phyloP scores from a whole-genome alignment of 2,797 vertebrate genomes.

The Mareca penelope region DNA sequence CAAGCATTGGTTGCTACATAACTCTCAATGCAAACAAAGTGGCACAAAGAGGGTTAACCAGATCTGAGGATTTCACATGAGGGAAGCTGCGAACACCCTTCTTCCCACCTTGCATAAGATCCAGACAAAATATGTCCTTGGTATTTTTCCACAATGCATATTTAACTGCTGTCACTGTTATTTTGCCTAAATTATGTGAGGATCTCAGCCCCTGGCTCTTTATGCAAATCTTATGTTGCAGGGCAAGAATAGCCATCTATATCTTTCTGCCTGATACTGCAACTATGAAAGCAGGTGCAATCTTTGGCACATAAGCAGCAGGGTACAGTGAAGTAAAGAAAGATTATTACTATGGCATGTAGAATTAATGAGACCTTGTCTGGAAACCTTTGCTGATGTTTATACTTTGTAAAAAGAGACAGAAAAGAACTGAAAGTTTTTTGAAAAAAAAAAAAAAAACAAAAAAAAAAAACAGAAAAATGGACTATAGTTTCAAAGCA shows the following conservation, averaged over 20 bases:
- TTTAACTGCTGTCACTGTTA: background rate
- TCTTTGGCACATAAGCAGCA: slow-evolving; percentile 34
- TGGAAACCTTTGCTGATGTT: background rate
- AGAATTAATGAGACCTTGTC: slow-evolving; percentile 42
- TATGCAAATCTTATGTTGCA: background rate
- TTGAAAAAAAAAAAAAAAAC: no score
- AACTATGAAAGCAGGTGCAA: slow-evolving; percentile 1
- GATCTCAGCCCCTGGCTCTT: background rate
- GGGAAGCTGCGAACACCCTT: background rate
- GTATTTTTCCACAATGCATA: background rate
- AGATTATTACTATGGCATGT: slow-evolving; percentile 12
- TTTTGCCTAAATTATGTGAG: background rate
- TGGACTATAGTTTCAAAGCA: background rate
- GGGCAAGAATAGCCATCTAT: background rate
- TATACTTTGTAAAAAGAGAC: background rate
- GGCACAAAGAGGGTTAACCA: background rate
- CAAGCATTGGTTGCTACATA: background rate
- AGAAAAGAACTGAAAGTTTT: background rate
- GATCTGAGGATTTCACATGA: background rate
- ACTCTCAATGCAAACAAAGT: background rate
- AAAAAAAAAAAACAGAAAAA: background rate
- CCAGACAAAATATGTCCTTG: background rate
- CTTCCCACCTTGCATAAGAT: background rate
- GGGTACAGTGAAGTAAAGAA: background rate
- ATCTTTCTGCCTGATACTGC: background rate